A percentile compares a stretch with the other conserved stretches of the same genome.
Conservation (phyloP, 2,888 invertebrate genomes). For the Lasioglossum calceatum region DNA sequence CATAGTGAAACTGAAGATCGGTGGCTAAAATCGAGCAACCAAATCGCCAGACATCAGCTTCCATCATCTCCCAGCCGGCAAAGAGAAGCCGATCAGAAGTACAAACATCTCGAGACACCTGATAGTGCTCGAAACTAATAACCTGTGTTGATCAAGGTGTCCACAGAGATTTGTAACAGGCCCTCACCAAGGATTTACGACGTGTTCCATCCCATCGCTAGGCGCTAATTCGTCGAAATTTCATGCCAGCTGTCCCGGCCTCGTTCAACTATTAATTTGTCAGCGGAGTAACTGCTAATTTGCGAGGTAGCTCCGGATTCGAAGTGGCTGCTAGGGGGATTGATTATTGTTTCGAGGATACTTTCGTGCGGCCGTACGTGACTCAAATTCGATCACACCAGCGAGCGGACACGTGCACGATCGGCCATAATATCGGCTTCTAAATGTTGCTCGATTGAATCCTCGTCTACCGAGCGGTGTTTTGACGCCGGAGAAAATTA, state of each 20-base stretch:
- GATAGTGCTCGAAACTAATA: background rate
- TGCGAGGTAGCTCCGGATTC: background rate
- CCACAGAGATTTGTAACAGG: background rate
- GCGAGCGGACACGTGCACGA: slow-evolving; percentile 8
- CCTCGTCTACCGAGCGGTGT: background rate
- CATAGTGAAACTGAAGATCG: too few relatives aligned
- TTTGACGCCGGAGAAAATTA: slow-evolving; percentile 1
- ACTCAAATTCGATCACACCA: slow-evolving; percentile 3
- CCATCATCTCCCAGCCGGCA: background rate
- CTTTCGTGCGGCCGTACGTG: slow-evolving; percentile 16
- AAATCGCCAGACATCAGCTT: background rate
- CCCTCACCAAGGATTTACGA: background rate
- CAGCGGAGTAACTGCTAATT: slow-evolving; percentile 6
- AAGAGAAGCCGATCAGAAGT: background rate
- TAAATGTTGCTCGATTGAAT: slow-evolving; percentile 19
- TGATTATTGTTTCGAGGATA: slow-evolving; percentile 7
- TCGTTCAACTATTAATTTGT: slow-evolving; percentile 19
- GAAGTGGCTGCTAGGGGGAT: background rate
- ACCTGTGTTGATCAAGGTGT: background rate
- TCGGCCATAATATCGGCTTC: slow-evolving; percentile 10
- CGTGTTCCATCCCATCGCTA: background rate
- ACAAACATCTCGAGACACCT: background rate
- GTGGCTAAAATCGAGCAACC: background rate
- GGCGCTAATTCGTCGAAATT: slow-evolving; percentile 17
- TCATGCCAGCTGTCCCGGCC: slow-evolving; percentile 10